Evolutionary conservation across 2,113 vertebrate genomes (phyloP), one percentile per base, ranked within the genome.

Genomic region (Peucedramus taeniatus): DNA sequence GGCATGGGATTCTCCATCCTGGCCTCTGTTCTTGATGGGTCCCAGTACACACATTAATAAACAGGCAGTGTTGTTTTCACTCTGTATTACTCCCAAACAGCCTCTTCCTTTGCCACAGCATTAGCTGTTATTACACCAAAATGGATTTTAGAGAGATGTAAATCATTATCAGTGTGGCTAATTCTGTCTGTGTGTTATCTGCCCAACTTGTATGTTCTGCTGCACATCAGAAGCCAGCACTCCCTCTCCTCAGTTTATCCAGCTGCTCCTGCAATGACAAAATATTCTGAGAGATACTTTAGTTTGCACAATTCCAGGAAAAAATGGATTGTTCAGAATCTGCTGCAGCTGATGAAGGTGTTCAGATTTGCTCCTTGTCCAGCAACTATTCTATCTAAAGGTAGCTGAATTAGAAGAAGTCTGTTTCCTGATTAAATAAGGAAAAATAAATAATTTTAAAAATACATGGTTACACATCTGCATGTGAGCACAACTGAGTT

Each of bases 41-140:
- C 45, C 45, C 59, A 42, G 27, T 15, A 31, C 44, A 26, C 8
- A 26, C 26, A 27, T n/a, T 33, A 61, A 75, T 60, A 56, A 65
- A 74, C 0, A 75, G 53, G 10, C 33, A 91, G 6, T 50, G 20
- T 42, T 88, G 50, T 56, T 90, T 72, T 88, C 50, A 27, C 7
- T 2, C 39, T 51, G 8, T 27, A 0, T 45, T 54, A 6, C 27
- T 89, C 59, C 50, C 47, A 44, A 50, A 42, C 51, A 60, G 59
- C 26, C 10, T 26, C 18, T 56, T 51, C 57, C n/a, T 83, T 91
- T 78, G 40, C 39, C 87, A 35, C 86, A 66, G 13, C 2, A 2
- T 77, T 63, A 56, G 31, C 61, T 47, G 49, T 8, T 82, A 1
- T n/a, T 23, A 47, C 27, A 28, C 2, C 0, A 0, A 12, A 35